Evolutionary conservation across 2,113 vertebrate genomes (phyloP).

Genomic region (Nerophis lumbriciformis): DNA sequence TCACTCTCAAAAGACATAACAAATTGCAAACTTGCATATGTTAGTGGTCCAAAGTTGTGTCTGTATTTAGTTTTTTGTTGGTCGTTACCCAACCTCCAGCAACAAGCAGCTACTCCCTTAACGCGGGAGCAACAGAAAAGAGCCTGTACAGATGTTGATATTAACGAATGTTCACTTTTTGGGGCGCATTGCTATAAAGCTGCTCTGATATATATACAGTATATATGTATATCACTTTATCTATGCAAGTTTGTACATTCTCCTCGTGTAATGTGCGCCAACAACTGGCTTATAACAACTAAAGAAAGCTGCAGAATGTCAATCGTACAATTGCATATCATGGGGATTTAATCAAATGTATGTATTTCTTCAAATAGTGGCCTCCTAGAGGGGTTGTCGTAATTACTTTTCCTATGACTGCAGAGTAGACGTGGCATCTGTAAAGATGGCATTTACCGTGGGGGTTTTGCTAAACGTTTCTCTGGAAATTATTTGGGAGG

Average conservation of each 20-base stretch:
- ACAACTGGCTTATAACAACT: conserved; percentile 13
- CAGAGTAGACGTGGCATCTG: too few relatives aligned
- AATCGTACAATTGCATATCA: conserved; percentile 15
- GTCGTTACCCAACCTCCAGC: conserved; percentile 20
- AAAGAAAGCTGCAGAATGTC: conserved; percentile 29
- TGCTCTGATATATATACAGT: conserved; percentile 38
- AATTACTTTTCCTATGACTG: too few relatives aligned
- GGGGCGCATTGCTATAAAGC: conserved; percentile 35
- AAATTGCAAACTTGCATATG: conserved; percentile 61
- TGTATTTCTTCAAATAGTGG: not conserved
- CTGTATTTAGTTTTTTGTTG: conserved; percentile 31
- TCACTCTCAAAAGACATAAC: conserved; percentile 15
- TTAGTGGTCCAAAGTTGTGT: conserved; percentile 43
- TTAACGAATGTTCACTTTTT: conserved; percentile 43
- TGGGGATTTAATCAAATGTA: conserved; percentile 23
- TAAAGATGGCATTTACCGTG: too few relatives aligned
- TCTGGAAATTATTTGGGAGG: too few relatives aligned
- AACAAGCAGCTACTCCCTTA: conserved; percentile 38
- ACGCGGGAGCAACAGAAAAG: conserved; percentile 33
- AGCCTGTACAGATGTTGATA: conserved; percentile 21
- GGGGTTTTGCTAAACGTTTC: too few relatives aligned
- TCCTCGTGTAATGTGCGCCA: conserved; percentile 3
- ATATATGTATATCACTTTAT: conserved; percentile 51
- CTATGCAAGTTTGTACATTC: conserved; percentile 72
- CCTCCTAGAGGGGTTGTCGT: not conserved